Evolutionary conservation across 2,888 invertebrate genomes (phyloP), one percentile per base, ranked within the genome.

Genomic region (Thyatira batis): DNA sequence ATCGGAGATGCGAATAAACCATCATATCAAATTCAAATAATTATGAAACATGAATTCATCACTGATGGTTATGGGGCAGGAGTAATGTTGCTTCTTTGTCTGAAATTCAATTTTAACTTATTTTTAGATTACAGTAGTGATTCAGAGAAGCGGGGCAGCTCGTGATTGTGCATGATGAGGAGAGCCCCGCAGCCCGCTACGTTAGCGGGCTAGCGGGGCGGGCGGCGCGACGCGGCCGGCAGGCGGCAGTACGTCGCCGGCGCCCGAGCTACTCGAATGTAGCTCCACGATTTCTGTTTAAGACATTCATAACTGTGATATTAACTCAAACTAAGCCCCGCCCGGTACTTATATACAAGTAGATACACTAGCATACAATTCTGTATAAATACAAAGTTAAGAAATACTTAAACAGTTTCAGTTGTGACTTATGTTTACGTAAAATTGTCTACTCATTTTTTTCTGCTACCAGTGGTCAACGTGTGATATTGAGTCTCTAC

Each of bases 191-290:
- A 4, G 6, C 23, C 6, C 23, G 23, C 23, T 4, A 23, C n/a
- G 23, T 6, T 23, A 6, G 6, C 23, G 13, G 33, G 4, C 1
- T 8, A 8, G 30, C 8, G 3, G 13, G 5, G 33, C 33, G 8
- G 1, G 33, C 33, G 3, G n/a, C 3, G n/a, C n/a, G n/a, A n/a
- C n/a, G n/a, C n/a, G n/a, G n/a, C n/a, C n/a, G n/a, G 13, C 11
- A 6, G 1, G 5, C 44, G 28, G 49, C 17, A 78, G 79, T 80
- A 61, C 62, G 65, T 59, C 72, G 76, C 73, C 73, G 67, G 67
- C 72, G 73, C 68, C 69, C 74, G 76, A 62, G 65, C 61, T 54
- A 33, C 51, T 50, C 57, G 71, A 69, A 50, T 50, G 73, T 46
- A 51, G 52, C 11, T 44, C 9, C 23, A 2, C 27, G 52, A 49